Base-by-base conservation (phyloP, 2,888 invertebrate genomes). In the Eurois occulta region DNA sequence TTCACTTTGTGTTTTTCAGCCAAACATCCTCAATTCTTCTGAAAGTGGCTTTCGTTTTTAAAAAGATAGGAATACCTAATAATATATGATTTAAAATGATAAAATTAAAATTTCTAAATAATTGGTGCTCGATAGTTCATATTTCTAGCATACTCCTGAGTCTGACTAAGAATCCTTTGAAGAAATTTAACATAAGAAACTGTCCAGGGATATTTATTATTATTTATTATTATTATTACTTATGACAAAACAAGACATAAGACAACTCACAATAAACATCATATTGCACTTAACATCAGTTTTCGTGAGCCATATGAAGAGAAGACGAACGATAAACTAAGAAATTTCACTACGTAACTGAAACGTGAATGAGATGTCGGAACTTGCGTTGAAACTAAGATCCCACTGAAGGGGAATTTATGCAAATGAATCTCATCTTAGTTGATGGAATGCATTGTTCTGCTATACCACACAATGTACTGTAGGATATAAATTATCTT, bases 381-480 rank as follows among this genome's bases (percentile, higher is more conserved):
- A 86, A 87, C 88, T 90, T 85, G 82, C 77, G 77, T 82, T 76
- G 87, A 86, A 91, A 90, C 91, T 87, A 86, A 91, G 91, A 91
- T 89, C 79, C 86, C 78, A 78, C 81, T 86, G 84, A 71, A 85
- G 88, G 84, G 88, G 89, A 92, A 91, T 91, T 90, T 92, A 94
- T 94, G 94, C 91, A 92, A 94, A 94, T 92, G 90, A 92, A 90
- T 90, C 91, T 90, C 90, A 88, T 91, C 90, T 91, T 89, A 89
- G 89, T 91, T 92, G 92, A 92, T 91, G 90, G 90, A 91, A 90
- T 91, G 91, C 90, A 91, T 90, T 92, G 90, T 91, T 89, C 88
- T 87, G 81, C 75, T 83, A 81, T 83, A 81, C 55, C 80, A 79
- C 52, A 87, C 85, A 89, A 86, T 88, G 87, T 84, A 87, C 85